These are phyloP conservation scores for Ormyrus nitidulus DNA, from an alignment of 2,888 invertebrate species.

Conservation along the genomic window DNA sequence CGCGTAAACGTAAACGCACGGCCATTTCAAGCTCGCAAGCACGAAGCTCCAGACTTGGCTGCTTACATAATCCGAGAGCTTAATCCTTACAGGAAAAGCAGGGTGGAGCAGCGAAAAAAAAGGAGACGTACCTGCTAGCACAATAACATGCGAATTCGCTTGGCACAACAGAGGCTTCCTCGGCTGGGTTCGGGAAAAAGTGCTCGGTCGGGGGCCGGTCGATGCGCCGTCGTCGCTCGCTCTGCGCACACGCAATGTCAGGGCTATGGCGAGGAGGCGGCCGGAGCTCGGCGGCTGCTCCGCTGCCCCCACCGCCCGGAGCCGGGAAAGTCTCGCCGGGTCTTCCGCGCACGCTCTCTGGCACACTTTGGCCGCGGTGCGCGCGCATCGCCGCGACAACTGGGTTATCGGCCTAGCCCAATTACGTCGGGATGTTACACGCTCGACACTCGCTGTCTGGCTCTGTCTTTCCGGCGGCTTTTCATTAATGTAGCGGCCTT, in stretches of 20 bases:
- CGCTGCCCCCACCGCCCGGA: neutral
- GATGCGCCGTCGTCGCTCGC: constrained; percentile 51
- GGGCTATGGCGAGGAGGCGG: constrained; percentile 26
- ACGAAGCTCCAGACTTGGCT: neutral
- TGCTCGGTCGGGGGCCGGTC: constrained; percentile 25
- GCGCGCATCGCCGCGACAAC: constrained; percentile 1
- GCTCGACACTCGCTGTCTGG: neutral
- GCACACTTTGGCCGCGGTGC: constrained; percentile 33
- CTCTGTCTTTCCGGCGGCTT: neutral
- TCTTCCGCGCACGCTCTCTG: neutral
- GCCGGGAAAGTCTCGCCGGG: constrained; percentile 12
- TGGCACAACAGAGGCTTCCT: too few species aligned
- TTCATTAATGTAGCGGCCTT: neutral
- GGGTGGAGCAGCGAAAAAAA: neutral
- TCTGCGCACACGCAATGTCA: constrained; percentile 54
- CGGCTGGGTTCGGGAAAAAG: constrained; percentile 4
- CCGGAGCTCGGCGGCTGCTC: too few species aligned
- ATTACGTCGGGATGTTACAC: neutral
- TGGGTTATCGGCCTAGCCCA: constrained; percentile 16
- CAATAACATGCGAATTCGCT: too few species aligned
- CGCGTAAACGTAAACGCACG: too few species aligned
- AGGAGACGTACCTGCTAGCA: too few species aligned
- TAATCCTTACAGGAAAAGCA: neutral
- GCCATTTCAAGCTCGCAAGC: too few species aligned
- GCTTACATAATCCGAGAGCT: neutral